Evolutionary conservation across 2,888 invertebrate genomes (phyloP).

Genomic region (Drosophila merina): DNA sequence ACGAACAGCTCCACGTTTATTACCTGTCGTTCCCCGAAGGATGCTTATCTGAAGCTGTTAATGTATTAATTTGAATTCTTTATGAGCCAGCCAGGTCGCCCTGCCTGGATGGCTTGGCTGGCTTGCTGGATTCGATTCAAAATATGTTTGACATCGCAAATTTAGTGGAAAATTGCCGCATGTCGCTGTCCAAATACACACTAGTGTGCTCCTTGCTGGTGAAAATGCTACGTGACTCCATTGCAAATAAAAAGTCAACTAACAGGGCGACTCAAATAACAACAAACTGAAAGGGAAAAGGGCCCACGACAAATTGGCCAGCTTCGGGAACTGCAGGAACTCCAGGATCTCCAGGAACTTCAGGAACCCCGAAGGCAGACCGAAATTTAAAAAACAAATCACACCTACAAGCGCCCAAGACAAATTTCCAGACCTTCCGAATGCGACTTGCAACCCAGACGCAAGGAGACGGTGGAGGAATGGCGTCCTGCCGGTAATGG

Average conservation of each 20-base stretch:
- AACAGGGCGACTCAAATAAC: slow-evolving; percentile 1
- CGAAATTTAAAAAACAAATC: slow-evolving; percentile 78
- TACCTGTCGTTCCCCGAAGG: slow-evolving; percentile 55
- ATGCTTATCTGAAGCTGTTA: slow-evolving; percentile 58
- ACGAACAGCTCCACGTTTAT: slow-evolving; percentile 64
- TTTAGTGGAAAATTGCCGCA: slow-evolving; percentile 79
- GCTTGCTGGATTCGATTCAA: slow-evolving; percentile 14
- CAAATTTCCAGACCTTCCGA: slow-evolving; percentile 64
- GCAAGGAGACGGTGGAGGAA: slow-evolving; percentile 38
- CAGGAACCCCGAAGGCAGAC: slow-evolving; percentile 38
- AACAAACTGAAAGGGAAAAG: slow-evolving; percentile 14
- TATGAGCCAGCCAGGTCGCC: slow-evolving; percentile 17
- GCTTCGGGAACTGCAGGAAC: neutral
- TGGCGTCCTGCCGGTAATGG: slow-evolving; percentile 73
- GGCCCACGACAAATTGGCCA: slow-evolving; percentile 67
- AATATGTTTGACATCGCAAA: slow-evolving; percentile 77
- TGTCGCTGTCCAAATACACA: slow-evolving; percentile 69
- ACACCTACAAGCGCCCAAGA: slow-evolving; percentile 65
- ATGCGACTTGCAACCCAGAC: slow-evolving; percentile 15
- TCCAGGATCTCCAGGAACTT: slow-evolving; percentile 6
- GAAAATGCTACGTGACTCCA: slow-evolving; percentile 72
- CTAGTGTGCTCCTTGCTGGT: slow-evolving; percentile 57
- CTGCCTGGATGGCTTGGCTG: neutral
- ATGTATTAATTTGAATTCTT: slow-evolving; percentile 75
- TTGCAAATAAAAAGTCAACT: slow-evolving; percentile 47